phyloP scores from a whole-genome alignment of 2,113 vertebrate genomes.

The Chrysemys picta region DNA sequence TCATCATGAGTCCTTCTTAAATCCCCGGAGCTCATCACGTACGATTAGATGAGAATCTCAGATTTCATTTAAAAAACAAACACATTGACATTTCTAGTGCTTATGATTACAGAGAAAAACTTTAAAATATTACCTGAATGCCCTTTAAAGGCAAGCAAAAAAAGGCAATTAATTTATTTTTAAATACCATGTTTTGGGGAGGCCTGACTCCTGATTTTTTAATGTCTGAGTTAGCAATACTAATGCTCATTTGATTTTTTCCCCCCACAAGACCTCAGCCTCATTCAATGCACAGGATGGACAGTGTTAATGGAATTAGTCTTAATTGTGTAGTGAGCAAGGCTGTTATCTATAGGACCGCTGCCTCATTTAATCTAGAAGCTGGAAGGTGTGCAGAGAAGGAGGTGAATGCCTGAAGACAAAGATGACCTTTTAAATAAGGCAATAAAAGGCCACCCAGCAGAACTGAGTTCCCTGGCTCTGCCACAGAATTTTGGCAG shows the following conservation, averaged over 20 bases:
- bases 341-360: background rate
- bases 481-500: background rate
- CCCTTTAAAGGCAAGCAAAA: background rate
- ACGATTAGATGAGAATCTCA: background rate
- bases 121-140: background rate
- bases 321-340: background rate
- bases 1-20: too few species aligned
- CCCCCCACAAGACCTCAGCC: background rate
- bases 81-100: background rate
- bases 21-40: too few species aligned
- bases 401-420: background rate
- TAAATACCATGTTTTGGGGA: background rate
- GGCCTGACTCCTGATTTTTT: background rate
- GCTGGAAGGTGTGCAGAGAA: background rate
- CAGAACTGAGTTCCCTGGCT: background rate
- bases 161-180: background rate
- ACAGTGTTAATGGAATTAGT: background rate
- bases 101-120: background rate
- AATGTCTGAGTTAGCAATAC: background rate
- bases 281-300: background rate
- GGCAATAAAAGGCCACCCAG: background rate
- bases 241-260: background rate
- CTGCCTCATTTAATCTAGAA: background rate
- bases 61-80: background rate
- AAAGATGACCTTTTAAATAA: background rate